These are phyloP conservation scores for Hypolimnas misippus DNA, from an alignment of 2,888 invertebrate genomes.

Conservation along the genomic window DNA sequence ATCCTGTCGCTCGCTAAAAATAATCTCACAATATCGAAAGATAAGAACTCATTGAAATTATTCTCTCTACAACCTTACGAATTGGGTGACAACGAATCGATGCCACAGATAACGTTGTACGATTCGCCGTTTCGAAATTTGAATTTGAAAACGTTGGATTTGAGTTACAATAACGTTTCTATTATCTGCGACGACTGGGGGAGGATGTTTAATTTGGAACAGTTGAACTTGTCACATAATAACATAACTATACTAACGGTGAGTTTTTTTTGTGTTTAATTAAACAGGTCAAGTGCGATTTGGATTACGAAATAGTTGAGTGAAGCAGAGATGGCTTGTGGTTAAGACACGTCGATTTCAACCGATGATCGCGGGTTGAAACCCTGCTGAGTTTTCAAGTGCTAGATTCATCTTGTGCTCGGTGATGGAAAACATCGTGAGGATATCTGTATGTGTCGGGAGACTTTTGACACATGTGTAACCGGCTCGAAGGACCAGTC, in stretches of 20 bases:
- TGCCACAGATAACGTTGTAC: background rate
- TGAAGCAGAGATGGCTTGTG: too few relatives aligned
- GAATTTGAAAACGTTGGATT: slow-evolving; percentile 37
- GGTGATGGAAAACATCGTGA: too few relatives aligned
- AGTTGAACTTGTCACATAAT: slow-evolving; percentile 47
- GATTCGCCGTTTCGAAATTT: slow-evolving; percentile 44
- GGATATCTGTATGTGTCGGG: too few relatives aligned
- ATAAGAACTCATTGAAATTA: background rate
- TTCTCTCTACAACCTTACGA: background rate
- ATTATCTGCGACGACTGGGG: slow-evolving; percentile 43
- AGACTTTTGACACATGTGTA: too few relatives aligned
- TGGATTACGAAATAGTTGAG: too few relatives aligned
- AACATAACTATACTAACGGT: slow-evolving; percentile 37
- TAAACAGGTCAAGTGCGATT: too few relatives aligned
- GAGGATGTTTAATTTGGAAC: slow-evolving; percentile 29
- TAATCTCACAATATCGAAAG: slow-evolving; percentile 29
- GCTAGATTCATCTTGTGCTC: too few relatives aligned
- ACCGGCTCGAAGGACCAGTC: too few relatives aligned
- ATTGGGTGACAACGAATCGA: background rate
- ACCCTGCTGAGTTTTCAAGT: too few relatives aligned
- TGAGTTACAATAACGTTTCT: slow-evolving; percentile 46
- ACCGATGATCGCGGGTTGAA: too few relatives aligned
- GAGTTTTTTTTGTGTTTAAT: slow-evolving; percentile 9
- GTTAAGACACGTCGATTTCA: too few relatives aligned
- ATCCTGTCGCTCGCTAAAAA: slow-evolving; percentile 45